These are phyloP conservation scores for Pterobdella sp. DNA, from an alignment of 2,888 invertebrate species.

Conservation along the genomic window DNA sequence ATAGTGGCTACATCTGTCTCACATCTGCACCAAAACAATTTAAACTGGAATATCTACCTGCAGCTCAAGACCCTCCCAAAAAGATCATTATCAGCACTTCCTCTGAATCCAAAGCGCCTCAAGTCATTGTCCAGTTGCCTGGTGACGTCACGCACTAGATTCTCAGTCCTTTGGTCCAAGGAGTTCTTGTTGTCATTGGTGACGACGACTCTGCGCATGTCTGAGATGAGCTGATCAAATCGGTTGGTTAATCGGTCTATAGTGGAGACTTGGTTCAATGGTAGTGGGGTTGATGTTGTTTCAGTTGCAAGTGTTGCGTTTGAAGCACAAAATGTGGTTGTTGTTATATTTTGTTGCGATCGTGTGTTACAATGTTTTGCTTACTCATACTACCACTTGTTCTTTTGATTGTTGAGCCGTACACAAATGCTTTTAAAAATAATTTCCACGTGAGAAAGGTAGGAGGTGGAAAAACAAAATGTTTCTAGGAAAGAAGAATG, in stretches of 20 bases:
- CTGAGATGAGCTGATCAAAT: slow-evolving; percentile 1
- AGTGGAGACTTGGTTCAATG: background rate
- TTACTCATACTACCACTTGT: too few species aligned
- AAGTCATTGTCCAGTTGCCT: slow-evolving; percentile 31
- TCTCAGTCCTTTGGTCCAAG: slow-evolving; percentile 31
- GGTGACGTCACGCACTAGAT: slow-evolving; percentile 30
- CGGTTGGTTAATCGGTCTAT: background rate
- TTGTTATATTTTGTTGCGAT: too few species aligned
- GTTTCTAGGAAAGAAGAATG: too few species aligned
- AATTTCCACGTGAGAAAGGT: too few species aligned
- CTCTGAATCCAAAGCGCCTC: slow-evolving; percentile 28
- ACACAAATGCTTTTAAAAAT: too few species aligned
- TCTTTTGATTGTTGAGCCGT: too few species aligned
- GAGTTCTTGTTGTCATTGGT: slow-evolving; percentile 18
- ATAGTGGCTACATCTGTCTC: background rate
- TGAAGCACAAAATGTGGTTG: too few species aligned
- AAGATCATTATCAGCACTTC: slow-evolving; percentile 19
- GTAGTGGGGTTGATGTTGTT: background rate
- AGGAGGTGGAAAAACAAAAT: too few species aligned
- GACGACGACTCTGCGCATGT: slow-evolving; percentile 29
- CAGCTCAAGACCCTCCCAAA: background rate
- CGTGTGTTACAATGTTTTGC: too few species aligned
- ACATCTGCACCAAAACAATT: slow-evolving; percentile 11
- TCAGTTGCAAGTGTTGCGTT: background rate
- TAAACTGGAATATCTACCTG: background rate